Evolutionary conservation across 2,888 invertebrate species (phyloP), one percentile per base, ranked within the genome.

Genomic region (Stegana nigrithorax): DNA sequence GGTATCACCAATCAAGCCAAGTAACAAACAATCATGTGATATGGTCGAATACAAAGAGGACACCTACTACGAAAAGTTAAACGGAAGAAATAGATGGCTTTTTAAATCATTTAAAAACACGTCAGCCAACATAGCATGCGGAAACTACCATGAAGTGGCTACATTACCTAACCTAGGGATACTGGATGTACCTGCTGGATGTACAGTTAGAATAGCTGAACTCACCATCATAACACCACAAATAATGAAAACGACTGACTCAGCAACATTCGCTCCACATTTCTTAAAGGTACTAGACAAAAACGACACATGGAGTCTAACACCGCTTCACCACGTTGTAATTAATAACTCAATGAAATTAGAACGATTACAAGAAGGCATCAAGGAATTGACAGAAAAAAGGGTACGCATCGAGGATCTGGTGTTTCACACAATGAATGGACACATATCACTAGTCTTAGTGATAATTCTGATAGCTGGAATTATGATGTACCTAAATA

Each of bases 191-290:
- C 42, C 2, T 42, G 42, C 12, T 17, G 42, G 42, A 42, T 42
- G 4, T 14, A 42, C 2, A 7, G 14, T 14, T 42, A 12, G 42
- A 17, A 42, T 42, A 42, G 42, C 7, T 42, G 42, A 42, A 2
- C 2, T 42, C 42, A 42, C 42, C 14, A 42, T 42, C 14, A 42
- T 42, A 12, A 14, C 42, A n/a, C 42, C 42, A 42, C 14, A 42
- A 17, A 14, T 42, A 42, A 47, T 25, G 8, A 47, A 10, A 3
- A 21, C 47, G 47, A 47, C 47, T 47, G 47, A 47, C 25, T 8
- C 44, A 42, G 44, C 14, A 42, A 47, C 47, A 10, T 47, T 47
- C 14, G 21, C 47, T 23, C 47, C 47, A 2, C 47, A 47, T 47
- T 21, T 47, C 25, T 5, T 47, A 2, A 47, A 47, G 8, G 47